A percentile compares a stretch with the other conserved stretches of the same genome.
phyloP scores from a whole-genome alignment of 1,140 invertebrate genomes.

The Drosophila lini region DNA sequence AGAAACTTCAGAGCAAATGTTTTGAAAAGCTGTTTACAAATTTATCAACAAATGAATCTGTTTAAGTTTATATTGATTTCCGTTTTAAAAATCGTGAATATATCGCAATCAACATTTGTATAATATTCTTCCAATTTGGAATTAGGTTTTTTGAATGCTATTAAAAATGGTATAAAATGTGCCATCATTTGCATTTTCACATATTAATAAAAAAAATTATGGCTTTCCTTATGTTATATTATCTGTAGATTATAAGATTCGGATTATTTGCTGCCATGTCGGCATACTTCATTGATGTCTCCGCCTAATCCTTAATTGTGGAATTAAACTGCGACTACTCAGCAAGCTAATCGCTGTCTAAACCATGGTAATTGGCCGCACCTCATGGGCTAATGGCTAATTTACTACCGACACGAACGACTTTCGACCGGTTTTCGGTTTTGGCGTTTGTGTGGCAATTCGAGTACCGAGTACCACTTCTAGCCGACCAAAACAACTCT shows the following conservation, averaged over 20 bases:
- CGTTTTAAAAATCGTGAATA: neutral
- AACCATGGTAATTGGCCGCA: conserved; percentile 20
- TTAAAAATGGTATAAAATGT: neutral
- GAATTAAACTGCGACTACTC: conserved; percentile 14
- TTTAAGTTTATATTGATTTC: neutral
- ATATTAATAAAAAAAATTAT: too few relatives aligned
- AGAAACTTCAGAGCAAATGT: neutral
- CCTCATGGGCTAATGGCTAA: conserved; percentile 32
- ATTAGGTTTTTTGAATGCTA: neutral
- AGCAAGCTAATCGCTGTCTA: conserved; percentile 3
- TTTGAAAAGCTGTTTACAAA: too few relatives aligned
- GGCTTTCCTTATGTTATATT: neutral
- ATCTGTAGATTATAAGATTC: neutral
- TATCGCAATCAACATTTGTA: neutral
- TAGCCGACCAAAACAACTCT: conserved; percentile 74
- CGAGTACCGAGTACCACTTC: conserved; percentile 52
- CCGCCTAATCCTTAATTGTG: conserved; percentile 4
- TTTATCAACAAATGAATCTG: neutral
- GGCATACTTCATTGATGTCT: neutral
- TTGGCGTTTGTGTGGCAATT: conserved; percentile 33
- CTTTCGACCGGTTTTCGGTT: conserved; percentile 71
- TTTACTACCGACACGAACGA: conserved; percentile 28
- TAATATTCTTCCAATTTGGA: neutral
- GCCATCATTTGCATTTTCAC: neutral
- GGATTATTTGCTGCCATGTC: neutral